Base-by-base conservation (phyloP, 1,140 invertebrate species). In the Drosophila obscura region DNA sequence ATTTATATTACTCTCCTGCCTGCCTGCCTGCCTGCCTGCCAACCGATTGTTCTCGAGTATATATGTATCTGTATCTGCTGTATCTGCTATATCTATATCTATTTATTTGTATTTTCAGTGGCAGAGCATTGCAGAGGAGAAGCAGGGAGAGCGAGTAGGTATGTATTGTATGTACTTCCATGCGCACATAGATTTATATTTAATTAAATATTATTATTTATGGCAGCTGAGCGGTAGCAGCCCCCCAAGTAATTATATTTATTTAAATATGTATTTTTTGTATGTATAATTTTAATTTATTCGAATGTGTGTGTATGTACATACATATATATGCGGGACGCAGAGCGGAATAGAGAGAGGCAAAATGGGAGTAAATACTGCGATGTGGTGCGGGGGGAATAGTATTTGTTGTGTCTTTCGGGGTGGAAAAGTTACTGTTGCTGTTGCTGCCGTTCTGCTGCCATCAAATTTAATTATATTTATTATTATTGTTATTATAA, bases 191-290 rank as follows among this genome's bases (percentile, higher is more conserved):
- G 65, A 74, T 87, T 85, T 82, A 87, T 87, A 84, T 82, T 84
- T 84, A 87, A 85, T 85, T 88, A 88, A 87, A 87, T 87, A 87
- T 87, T 82, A 87, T 87, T 87, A 87, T 87, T 87, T 87, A 87
- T 87, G 82, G 68, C 73, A 52, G 45, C 11, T 22, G 60, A 62
- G 64, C 51, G 50, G 22, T 39, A n/a, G 28, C 4, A 6, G 53
- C 60, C 60, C 51, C 65, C 26, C 49, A 71, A 68, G 71, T 87
- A 82, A 87, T 85, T 85, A 87, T 85, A 85, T 85, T 82, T 85
- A 87, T 85, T 85, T 85, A 85, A 85, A 85, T 79, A 79, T 62
- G 16, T 63, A 56, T 44, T 28, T 35, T 35, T 35, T 35, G 9
- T 58, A 65, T 57, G 66, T 61, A 71, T 75, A 80, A 71, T 56